These are phyloP conservation scores for Entomobrya proxima DNA, from an alignment of 2,888 invertebrate species.

Conservation along the genomic window DNA sequence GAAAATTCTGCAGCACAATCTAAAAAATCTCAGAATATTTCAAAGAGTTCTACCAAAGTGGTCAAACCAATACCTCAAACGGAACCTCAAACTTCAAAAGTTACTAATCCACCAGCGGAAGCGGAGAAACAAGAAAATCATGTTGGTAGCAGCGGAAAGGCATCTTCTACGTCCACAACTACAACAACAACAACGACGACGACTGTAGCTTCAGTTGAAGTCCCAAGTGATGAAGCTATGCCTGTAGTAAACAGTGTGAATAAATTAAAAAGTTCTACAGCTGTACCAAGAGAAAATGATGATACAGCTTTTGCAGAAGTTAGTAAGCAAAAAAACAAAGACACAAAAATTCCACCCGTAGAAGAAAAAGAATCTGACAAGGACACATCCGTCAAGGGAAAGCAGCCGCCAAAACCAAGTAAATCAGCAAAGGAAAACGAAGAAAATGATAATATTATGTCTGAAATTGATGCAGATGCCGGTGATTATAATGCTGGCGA, in stretches of 20 bases:
- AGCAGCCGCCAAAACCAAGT: not conserved
- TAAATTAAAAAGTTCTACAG: slow-evolving; percentile 17
- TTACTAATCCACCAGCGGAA: no score
- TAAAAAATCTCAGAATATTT: no score
- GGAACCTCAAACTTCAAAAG: no score
- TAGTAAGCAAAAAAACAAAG: no score
- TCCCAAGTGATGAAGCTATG: not conserved
- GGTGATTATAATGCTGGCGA: slow-evolving; percentile 21
- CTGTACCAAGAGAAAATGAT: not conserved
- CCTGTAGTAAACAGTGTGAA: not conserved
- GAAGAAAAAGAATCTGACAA: not conserved
- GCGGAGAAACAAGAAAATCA: not conserved
- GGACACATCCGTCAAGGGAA: not conserved
- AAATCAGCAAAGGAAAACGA: not conserved
- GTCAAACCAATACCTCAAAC: no score
- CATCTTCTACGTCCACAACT: not conserved
- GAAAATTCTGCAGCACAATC: no score
- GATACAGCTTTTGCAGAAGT: no score
- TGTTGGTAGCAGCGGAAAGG: not conserved
- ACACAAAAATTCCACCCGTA: no score
- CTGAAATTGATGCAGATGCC: not conserved
- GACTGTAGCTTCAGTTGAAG: slow-evolving; percentile 30
- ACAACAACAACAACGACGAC: slow-evolving; percentile 15
- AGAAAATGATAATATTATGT: not conserved
- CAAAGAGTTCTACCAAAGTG: no score